phyloP scores from a whole-genome alignment of 2,888 invertebrate species.

The Drosophila neonasuta region DNA sequence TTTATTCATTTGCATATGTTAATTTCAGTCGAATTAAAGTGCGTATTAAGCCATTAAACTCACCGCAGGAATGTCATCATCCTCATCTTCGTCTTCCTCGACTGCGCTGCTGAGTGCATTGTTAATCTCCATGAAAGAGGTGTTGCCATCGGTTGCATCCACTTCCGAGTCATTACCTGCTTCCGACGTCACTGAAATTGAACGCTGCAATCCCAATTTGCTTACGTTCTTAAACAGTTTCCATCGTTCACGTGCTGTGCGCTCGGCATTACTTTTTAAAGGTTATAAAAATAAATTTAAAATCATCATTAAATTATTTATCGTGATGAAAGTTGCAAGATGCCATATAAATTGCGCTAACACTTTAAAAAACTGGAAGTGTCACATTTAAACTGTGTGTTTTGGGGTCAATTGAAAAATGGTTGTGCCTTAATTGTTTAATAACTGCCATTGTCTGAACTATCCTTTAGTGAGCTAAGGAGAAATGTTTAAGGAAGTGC shows the following conservation, averaged over 20 bases:
- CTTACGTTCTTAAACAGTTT: constrained; percentile 81
- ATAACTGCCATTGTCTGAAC: not conserved
- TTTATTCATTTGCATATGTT: not conserved
- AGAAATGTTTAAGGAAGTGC: not conserved
- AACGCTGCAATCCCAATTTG: constrained; percentile 80
- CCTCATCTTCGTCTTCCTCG: constrained; percentile 62
- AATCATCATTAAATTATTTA: not conserved
- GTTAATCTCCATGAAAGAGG: constrained; percentile 31
- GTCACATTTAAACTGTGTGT: not conserved
- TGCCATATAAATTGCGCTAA: not conserved
- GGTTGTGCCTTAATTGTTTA: not conserved
- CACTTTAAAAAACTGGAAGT: not conserved
- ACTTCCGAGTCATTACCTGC: constrained; percentile 38
- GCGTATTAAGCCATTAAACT: constrained; percentile 17
- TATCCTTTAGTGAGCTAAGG: not conserved
- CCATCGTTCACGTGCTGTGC: constrained; percentile 84
- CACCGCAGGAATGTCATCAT: constrained; percentile 64
- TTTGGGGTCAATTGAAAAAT: not conserved
- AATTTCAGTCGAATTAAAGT: not conserved
- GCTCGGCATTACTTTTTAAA: constrained; percentile 53
- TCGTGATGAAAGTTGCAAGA: not conserved
- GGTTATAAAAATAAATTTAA: not conserved
- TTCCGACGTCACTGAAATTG: constrained; percentile 64
- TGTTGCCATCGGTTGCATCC: constrained; percentile 53
- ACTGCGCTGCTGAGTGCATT: constrained; percentile 39